Evolutionary conservation across 2,888 invertebrate species (phyloP), one percentile per base, ranked within the genome.

Genomic region (Selenia dentaria): DNA sequence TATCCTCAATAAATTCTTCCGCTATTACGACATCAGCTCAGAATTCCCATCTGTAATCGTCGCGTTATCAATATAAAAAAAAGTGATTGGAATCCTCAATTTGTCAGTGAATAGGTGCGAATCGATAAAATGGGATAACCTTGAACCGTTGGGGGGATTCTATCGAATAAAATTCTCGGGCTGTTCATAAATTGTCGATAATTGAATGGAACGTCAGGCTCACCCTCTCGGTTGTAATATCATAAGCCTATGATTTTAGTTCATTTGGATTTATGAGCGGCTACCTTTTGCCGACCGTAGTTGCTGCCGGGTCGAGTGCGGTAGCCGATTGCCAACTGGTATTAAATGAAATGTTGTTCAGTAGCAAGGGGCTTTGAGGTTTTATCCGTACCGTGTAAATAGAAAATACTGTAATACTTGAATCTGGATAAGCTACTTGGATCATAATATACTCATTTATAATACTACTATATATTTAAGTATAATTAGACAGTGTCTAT

Each of bases 171-270:
- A 83, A 82, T 78, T 78, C 73, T 65, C 67, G 64, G 73, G 75
- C 62, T 76, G 74, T 81, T 83, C 78, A 80, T 84, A 84, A 86
- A 83, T 83, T 84, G 67, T 78, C 77, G 66, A 80, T 86, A 84
- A 84, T 84, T 83, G 83, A 83, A 82, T 84, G 62, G 73, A 76
- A 77, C 73, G 81, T 76, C 81, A 75, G 70, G 59, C 58, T 72
- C 69, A 72, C 68, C 69, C 67, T 70, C 68, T 66, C 56, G 53
- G 67, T 62, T 72, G 74, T 72, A 69, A 73, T 79, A 74, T 78
- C 68, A 70, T 67, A 67, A 71, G 72, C 73, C 76, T 70, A 74
- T 69, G 73, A 78, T 74, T 80, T 74, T 69, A 73, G 70, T 74
- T 74, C 71, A 67, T 71, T 70, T 63, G 58, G 67, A 79, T 79